Base-by-base conservation (phyloP, 2,113 vertebrate species). In the Gambusia holbrooki region DNA sequence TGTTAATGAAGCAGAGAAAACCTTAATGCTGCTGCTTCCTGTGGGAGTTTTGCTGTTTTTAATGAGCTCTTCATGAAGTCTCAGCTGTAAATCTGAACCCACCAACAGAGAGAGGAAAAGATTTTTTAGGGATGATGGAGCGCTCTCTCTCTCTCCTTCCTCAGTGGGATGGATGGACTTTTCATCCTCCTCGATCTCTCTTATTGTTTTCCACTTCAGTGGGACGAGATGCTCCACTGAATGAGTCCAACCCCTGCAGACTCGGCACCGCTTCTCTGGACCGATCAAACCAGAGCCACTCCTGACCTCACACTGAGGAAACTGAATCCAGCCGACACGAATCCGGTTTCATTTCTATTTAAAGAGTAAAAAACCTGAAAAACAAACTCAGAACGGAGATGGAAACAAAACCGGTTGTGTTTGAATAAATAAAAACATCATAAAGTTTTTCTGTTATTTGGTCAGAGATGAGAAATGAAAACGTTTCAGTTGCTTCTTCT, bases 401-500 rank as follows among this genome's bases (percentile, higher is more conserved):
- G 45, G 45, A 48, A 48, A 48, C 45, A 19, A 15, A 15, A 48
- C 45, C 8, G 2, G 22, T n/a, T 25, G 22, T 54, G 51, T 25
- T 54, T 54, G 51, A n/a, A 58, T 25, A 1, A 25, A 58, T 58
- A 58, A n/a, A 51, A 51, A 2, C 19, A 8, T 1, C 6, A 2
- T 17, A 0, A 19, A 6, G 19, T 6, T 19, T 54, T 54, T 22
- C 15, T 54, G 17, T 19, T 48, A 27, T 27, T 27, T 27, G 27
- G 27, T 27, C 27, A 30, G 30, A 30, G 96, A 94, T 94, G 97
- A 97, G 97, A 96, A 97, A 97, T 97, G 95, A 94, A 97, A 97
- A 97, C 95, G 97, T 97, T 48, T 84, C 83, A 83, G 74, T 70
- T 79, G 8, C 62, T 79, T 67, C 14, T 1, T 82, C 30, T 45